Evolutionary conservation across 2,888 invertebrate genomes (phyloP).

Genomic region (Drosophila birchii): DNA sequence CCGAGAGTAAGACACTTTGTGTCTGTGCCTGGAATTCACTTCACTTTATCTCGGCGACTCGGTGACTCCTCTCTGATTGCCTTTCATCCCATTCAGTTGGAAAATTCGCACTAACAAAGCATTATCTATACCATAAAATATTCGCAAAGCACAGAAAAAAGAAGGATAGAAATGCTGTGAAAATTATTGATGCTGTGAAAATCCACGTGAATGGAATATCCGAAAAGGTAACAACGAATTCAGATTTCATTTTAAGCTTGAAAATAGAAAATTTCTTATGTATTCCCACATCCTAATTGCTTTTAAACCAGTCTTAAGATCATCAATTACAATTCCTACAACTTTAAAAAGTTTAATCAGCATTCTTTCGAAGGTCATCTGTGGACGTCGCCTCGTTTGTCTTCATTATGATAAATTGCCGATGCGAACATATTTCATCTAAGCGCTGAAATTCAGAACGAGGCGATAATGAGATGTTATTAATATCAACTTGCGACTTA

Average conservation of each 20-base stretch:
- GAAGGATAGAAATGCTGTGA: not conserved
- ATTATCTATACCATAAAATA: constrained; percentile 12
- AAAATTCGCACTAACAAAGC: constrained; percentile 24
- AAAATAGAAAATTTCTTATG: not conserved
- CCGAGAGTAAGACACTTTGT: constrained; percentile 52
- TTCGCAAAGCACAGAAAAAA: not conserved
- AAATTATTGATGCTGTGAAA: constrained; percentile 11
- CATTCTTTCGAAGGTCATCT: constrained; percentile 61
- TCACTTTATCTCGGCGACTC: constrained; percentile 29
- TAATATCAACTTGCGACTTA: constrained; percentile 78
- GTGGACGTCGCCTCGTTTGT: constrained; percentile 27
- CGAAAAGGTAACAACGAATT: constrained; percentile 2
- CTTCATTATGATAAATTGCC: constrained; percentile 72
- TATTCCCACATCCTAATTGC: not conserved
- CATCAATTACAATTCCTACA: constrained; percentile 69
- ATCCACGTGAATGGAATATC: not conserved
- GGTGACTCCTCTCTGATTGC: constrained; percentile 58
- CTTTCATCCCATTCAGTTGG: constrained; percentile 44
- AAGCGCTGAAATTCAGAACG: constrained; percentile 65
- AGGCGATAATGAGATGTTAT: constrained; percentile 77
- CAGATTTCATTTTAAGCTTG: not conserved
- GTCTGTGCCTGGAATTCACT: constrained; percentile 31
- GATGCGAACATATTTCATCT: constrained; percentile 58
- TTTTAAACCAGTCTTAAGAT: constrained; percentile 27
- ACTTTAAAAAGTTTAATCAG: constrained; percentile 31